Base-by-base conservation (phyloP, 2,797 vertebrate species). In the Semaprochilodus insignis region DNA sequence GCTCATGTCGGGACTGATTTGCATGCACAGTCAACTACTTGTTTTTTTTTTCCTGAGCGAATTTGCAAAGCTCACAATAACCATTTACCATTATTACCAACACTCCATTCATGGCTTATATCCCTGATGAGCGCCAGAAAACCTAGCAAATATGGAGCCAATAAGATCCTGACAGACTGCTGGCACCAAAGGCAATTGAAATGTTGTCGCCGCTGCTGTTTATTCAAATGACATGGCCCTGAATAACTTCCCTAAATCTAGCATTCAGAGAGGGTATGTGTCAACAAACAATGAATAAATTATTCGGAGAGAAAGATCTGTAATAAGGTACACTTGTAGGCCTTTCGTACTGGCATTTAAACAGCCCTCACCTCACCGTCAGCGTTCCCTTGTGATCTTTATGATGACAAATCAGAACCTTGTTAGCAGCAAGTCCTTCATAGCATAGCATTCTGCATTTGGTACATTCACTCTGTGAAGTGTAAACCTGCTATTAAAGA, bases 141-240 rank as follows among this genome's bases (percentile, higher is more conserved):
- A 86, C 74, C 74, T 48, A 79, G 65, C 75, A 80, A 77, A 80
- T 76, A 81, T 66, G 83, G 80, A 81, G 74, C 83, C 80, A 88
- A 88, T 81, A 77, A 87, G 84, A 74, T 73, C 71, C 78, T 85
- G 85, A 82, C 77, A 80, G 81, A 48, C 67, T 72, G 34, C n/a
- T 77, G 71, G 69, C 55, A 79, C 74, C 75, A 36, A 70, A 71
- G 17, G 40, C 66, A 75, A 78, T 66, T 59, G 71, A 77, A 44
- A 84, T 78, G 34, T 60, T 62, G 70, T 78, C 52, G 85, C 74
- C 66, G 77, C 73, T 76, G 51, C 34, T 75, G 79, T 82, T 81
- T 87, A 83, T 81, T 86, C 74, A 82, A 84, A 85, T 73, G 36
- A 85, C 77, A 83, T 62, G 63, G 48, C 27, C 62, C 72, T 77